phyloP scores from a whole-genome alignment of 2,113 vertebrate genomes.

The Ophiodon elongatus region DNA sequence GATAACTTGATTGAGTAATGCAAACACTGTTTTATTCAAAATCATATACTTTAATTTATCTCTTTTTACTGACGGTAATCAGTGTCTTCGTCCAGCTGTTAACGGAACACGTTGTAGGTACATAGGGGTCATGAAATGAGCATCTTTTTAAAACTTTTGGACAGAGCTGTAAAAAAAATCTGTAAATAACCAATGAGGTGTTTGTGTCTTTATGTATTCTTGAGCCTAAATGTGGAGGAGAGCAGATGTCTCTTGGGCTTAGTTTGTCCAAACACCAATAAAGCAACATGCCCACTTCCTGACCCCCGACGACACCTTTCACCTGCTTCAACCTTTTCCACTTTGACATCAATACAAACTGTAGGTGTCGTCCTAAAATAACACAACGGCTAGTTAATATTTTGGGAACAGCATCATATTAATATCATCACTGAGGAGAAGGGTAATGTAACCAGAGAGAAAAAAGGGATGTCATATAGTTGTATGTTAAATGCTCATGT shows the following conservation, averaged over 20 bases:
- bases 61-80: not conserved
- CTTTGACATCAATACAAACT: not conserved
- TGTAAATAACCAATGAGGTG: not conserved
- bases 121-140: not conserved
- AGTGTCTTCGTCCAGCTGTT: not conserved
- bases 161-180: not conserved
- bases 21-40: not conserved
- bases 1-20: not conserved
- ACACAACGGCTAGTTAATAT: not conserved
- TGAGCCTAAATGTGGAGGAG: not conserved
- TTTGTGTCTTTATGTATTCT: not conserved
- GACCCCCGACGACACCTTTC: slow-evolving; percentile 1
- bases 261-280: slow-evolving; percentile 27
- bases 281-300: not conserved
- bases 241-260: slow-evolving; percentile 13
- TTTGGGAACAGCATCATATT: not conserved
- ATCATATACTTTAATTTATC: not conserved
- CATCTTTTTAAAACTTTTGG: not conserved
- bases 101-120: not conserved
- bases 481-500: not conserved
- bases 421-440: not conserved
- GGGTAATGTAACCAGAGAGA: not conserved
- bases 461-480: not conserved
- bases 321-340: slow-evolving; percentile 8
- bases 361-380: not conserved